Evolutionary conservation across 1,140 invertebrate species (phyloP).

Genomic region (Mylabris phalerata): DNA sequence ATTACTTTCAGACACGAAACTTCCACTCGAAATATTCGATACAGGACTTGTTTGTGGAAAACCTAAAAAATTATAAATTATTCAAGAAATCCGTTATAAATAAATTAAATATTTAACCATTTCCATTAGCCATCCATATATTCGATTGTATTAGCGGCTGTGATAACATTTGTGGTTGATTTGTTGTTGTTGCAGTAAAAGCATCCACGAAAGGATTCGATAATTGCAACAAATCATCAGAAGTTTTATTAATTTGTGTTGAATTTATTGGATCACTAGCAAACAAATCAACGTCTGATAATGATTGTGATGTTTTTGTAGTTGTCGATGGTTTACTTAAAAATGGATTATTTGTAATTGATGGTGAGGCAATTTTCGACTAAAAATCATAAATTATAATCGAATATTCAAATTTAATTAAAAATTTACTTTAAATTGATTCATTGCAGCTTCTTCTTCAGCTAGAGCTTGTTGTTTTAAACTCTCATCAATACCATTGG

Average conservation of each 20-base stretch:
- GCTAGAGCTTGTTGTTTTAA: constrained; percentile 82
- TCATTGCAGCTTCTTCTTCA: constrained; percentile 90
- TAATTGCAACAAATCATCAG: constrained; percentile 9
- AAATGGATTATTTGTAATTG: constrained; percentile 71
- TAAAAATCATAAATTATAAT: constrained; percentile 38
- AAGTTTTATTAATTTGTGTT: too few species aligned
- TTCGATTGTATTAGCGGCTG: constrained; percentile 35
- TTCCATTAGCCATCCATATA: constrained; percentile 65
- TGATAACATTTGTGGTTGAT: constrained; percentile 35
- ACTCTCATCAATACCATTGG: constrained; percentile 77
- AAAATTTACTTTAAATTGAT: constrained; percentile 89
- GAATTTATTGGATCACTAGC: too few species aligned
- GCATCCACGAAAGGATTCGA: constrained; percentile 32
- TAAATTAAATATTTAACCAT: constrained; percentile 42
- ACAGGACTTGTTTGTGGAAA: constrained; percentile 27
- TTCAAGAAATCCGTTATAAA: too few species aligned
- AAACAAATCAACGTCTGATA: constrained; percentile 83
- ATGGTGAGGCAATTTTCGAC: constrained; percentile 49
- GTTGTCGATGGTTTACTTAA: constrained; percentile 50
- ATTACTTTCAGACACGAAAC: constrained; percentile 78
- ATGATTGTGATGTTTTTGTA: constrained; percentile 40
- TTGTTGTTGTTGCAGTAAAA: constrained; percentile 37
- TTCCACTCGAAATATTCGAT: constrained; percentile 46
- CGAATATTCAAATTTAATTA: constrained; percentile 36
- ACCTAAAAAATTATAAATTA: too few species aligned